Conservation (phyloP, 2,113 vertebrate genomes). For the Catagonus wagneri region DNA sequence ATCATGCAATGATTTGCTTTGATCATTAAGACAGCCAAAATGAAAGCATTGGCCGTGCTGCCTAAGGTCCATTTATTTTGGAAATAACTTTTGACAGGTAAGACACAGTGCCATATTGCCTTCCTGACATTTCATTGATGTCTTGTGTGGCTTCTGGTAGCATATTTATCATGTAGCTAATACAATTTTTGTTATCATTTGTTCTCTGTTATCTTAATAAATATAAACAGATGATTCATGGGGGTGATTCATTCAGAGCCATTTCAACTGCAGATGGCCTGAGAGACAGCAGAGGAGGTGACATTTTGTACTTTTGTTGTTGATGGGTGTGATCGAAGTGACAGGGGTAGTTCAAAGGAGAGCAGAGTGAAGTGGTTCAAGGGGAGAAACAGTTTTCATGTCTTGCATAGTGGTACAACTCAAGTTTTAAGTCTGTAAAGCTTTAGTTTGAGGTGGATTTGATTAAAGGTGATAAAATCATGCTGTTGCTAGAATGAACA, state of each 20-base stretch:
- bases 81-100: slow-evolving; percentile 80
- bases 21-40: slow-evolving; percentile 76
- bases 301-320: background rate
- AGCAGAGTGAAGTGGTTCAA: background rate
- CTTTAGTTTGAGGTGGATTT: background rate
- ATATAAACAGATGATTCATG: slow-evolving; percentile 76
- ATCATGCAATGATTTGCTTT: slow-evolving; percentile 76
- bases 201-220: slow-evolving; percentile 75
- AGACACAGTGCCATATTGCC: slow-evolving; percentile 53
- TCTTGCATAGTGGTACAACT: background rate
- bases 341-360: background rate
- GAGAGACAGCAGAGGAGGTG: background rate
- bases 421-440: background rate
- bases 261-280: slow-evolving; percentile 51
- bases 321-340: background rate
- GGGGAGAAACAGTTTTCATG: background rate
- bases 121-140: slow-evolving; percentile 57
- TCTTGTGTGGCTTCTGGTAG: slow-evolving; percentile 64
- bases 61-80: slow-evolving; percentile 76
- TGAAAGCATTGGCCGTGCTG: slow-evolving; percentile 74
- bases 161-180: slow-evolving; percentile 67
- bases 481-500: background rate
- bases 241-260: slow-evolving; percentile 43
- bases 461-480: background rate
- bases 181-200: slow-evolving; percentile 72